Conservation (phyloP, 2,888 invertebrate species). For the Chaetoderma sp. region DNA sequence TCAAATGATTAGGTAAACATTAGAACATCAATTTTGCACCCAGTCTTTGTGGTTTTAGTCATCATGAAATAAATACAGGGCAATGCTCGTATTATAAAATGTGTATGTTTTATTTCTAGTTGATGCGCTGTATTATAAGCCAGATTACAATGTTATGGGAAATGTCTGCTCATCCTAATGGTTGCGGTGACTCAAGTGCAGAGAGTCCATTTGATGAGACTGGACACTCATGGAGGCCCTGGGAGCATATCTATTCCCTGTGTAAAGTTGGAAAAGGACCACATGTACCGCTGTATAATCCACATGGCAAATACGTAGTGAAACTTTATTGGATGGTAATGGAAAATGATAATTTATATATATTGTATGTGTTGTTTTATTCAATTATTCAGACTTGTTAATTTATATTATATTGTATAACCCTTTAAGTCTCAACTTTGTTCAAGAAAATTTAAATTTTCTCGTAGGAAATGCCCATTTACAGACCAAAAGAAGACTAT, state of each 20-base stretch:
- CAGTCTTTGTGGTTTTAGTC: too few relatives aligned
- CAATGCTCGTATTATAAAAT: too few relatives aligned
- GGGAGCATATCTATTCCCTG: conserved; percentile 70
- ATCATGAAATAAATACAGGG: too few relatives aligned
- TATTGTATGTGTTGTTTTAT: background rate
- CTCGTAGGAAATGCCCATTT: too few relatives aligned
- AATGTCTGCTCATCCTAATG: conserved; percentile 49
- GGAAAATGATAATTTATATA: background rate
- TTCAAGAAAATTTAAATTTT: too few relatives aligned
- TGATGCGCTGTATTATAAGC: conserved; percentile 67
- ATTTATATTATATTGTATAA: background rate
- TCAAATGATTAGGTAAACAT: too few relatives aligned
- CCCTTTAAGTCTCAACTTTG: too few relatives aligned
- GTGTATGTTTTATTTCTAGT: conserved; percentile 44
- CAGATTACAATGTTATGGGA: conserved; percentile 67
- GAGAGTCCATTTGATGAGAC: conserved; percentile 44
- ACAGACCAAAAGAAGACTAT: too few relatives aligned
- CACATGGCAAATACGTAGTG: conserved; percentile 69
- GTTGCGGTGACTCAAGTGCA: too few relatives aligned
- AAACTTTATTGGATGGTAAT: conserved; percentile 69
- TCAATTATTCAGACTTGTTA: background rate
- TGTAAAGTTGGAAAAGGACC: conserved; percentile 66
- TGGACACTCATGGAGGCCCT: conserved; percentile 65
- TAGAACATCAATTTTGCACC: too few relatives aligned
- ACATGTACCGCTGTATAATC: conserved; percentile 66